These are phyloP conservation scores for Tetramorium simillimum DNA, from an alignment of 1,140 invertebrate species.

Conservation along the genomic window DNA sequence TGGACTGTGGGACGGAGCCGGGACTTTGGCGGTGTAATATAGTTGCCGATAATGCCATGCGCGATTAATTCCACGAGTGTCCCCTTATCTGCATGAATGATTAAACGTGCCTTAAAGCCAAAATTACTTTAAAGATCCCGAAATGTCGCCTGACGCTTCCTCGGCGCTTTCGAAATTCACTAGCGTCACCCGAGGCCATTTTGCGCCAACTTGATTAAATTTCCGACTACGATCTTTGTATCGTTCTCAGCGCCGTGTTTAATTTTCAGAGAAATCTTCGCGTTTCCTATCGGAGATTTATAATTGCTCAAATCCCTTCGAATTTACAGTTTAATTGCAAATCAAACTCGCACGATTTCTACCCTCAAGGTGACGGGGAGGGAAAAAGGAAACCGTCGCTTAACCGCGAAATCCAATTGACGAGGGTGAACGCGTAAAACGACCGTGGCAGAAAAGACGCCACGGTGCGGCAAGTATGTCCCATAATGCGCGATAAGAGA, in stretches of 20 bases:
- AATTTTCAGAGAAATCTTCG: not conserved
- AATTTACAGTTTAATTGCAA: not conserved
- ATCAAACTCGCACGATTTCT: not conserved
- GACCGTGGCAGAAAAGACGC: slow-evolving; percentile 8
- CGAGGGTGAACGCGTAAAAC: not conserved
- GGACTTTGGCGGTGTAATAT: slow-evolving; percentile 64
- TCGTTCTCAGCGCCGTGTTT: not conserved
- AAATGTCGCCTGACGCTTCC: not conserved
- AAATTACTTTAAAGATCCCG: not conserved
- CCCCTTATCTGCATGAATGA: slow-evolving; percentile 55
- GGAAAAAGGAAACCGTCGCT: not conserved
- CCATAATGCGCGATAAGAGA: slow-evolving; percentile 47
- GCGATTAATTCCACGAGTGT: slow-evolving; percentile 63
- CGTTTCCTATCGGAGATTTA: not conserved
- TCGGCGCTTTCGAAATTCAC: not conserved
- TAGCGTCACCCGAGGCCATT: not conserved
- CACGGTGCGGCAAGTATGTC: slow-evolving; percentile 22
- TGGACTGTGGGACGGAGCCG: slow-evolving; percentile 50
- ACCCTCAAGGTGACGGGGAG: not conserved
- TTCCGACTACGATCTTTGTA: not conserved
- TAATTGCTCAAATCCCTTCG: slow-evolving; percentile 3
- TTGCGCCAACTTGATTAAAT: not conserved
- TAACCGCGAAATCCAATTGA: not conserved
- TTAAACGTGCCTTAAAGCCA: slow-evolving; percentile 44
- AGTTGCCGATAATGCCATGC: slow-evolving; percentile 65